Evolutionary conservation across 2,888 invertebrate genomes (phyloP).

Genomic region (Sericinus montela): DNA sequence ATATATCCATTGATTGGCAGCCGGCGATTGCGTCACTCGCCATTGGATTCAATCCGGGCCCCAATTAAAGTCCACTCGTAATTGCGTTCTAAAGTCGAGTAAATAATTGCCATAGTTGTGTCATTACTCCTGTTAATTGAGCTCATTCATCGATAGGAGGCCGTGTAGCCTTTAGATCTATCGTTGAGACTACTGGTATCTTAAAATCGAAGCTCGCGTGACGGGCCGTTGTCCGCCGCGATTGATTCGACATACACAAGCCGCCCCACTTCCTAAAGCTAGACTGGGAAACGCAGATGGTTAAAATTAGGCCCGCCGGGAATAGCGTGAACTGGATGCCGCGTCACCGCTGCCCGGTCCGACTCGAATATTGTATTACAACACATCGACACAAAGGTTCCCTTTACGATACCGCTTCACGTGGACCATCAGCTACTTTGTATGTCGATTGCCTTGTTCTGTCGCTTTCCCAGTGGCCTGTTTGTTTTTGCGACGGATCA

Average conservation of each 20-base stretch:
- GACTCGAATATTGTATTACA: slow-evolving; percentile 70
- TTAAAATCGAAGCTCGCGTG: slow-evolving; percentile 23
- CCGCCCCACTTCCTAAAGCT: slow-evolving; percentile 76
- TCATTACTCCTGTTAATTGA: slow-evolving; percentile 24
- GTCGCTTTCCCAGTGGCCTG: too few species aligned
- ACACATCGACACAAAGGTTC: slow-evolving; percentile 36
- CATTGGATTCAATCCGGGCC: slow-evolving; percentile 45
- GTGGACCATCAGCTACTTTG: background rate
- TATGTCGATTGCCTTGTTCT: too few species aligned
- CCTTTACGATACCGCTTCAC: slow-evolving; percentile 15
- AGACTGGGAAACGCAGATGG: slow-evolving; percentile 76
- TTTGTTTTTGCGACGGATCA: too few species aligned
- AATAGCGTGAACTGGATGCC: slow-evolving; percentile 68
- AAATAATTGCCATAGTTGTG: slow-evolving; percentile 21
- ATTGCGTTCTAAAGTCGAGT: slow-evolving; percentile 29
- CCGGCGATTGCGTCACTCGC: slow-evolving; percentile 51
- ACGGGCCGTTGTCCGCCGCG: slow-evolving; percentile 28
- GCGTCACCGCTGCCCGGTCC: slow-evolving; percentile 59
- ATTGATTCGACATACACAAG: slow-evolving; percentile 57
- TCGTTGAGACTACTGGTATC: background rate
- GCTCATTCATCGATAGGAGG: slow-evolving; percentile 14
- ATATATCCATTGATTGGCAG: slow-evolving; percentile 64
- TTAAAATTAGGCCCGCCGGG: slow-evolving; percentile 76
- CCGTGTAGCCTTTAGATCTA: background rate
- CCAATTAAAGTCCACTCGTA: slow-evolving; percentile 56